Base-by-base conservation (phyloP, 2,888 invertebrate genomes). In the Hymenopus coronatus region DNA sequence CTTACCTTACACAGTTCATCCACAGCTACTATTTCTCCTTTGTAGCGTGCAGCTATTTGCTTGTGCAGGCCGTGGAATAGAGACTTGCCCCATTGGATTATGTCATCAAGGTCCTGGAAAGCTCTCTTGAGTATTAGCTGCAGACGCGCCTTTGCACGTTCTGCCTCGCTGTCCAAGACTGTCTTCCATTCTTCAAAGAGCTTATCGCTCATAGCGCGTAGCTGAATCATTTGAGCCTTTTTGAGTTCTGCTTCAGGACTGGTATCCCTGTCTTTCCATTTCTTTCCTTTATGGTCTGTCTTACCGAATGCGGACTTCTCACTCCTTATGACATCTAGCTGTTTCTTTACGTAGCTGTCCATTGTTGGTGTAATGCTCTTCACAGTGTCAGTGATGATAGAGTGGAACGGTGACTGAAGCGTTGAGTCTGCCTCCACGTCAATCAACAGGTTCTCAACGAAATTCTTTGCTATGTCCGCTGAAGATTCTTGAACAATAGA, bases 171-270 rank as follows among this genome's bases (percentile, higher is more conserved):
- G 88, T 94, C 93, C 7, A 95, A 92, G 15, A 94, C 95, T 92
- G 94, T 94, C 28, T 93, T 93, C 95, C 96, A 96, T 92, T 96
- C 96, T 33, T 94, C 93, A 27, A 95, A 92, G 91, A 95, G 84
- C 28, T 2, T 70, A 6, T 70, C 54, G 20, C 20, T 25, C 54
- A 20, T 70, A 20, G 54, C 54, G 1, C 1, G 15, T n/a, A 54
- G 27, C 2, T 70, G 14, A 1, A 15, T 4, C 28, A 54, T 87
- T 1, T n/a, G 6, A 92, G 92, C 92, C 92, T 93, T 28, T 28
- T 28, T 28, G 6, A 81, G 4, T 12, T 70, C 84, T 12, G 81
- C 54, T n/a, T 82, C 82, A 6, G 25, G 84, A 30, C 85, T 46
- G 46, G 30, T 27, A 81, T 88, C 28, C 27, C 81, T 70, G 82